Evolutionary conservation across 2,888 invertebrate species (phyloP).

Genomic region (Pyrgus malvae): DNA sequence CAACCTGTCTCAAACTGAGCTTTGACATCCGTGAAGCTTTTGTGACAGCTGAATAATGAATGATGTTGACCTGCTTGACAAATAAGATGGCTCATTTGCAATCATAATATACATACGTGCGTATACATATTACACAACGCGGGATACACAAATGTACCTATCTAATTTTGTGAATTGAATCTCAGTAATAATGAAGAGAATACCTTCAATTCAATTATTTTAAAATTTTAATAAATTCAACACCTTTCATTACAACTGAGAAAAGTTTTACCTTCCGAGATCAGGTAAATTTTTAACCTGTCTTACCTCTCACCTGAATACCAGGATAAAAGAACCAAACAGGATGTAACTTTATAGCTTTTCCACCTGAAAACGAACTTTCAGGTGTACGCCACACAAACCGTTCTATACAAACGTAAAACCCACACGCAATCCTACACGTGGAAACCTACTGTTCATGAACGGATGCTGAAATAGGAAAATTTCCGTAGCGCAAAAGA

Average conservation of each 20-base stretch:
- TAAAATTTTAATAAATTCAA: too few species aligned
- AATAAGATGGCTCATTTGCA: too few species aligned
- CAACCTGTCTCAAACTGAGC: conserved; percentile 71
- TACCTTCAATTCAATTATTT: too few species aligned
- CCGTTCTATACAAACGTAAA: neutral
- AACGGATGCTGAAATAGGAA: neutral
- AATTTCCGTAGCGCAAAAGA: neutral
- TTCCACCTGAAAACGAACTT: conserved; percentile 46
- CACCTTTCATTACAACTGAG: too few species aligned
- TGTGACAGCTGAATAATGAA: conserved; percentile 63
- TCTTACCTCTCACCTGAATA: conserved; percentile 71
- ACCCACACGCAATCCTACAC: too few species aligned
- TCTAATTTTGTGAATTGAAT: too few species aligned
- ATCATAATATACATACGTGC: too few species aligned
- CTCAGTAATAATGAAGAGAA: too few species aligned
- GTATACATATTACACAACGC: too few species aligned
- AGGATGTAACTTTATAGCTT: conserved; percentile 51
- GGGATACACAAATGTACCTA: too few species aligned
- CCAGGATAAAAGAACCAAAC: conserved; percentile 54
- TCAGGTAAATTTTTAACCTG: conserved; percentile 70
- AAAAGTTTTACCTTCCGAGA: neutral
- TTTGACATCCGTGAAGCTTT: conserved; percentile 73
- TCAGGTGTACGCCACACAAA: conserved; percentile 52
- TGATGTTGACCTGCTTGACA: neutral
- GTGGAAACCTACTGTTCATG: too few species aligned